Percentiles rank a stretch among this genome's conserved stretches.
These are phyloP conservation scores for Drosophila sechellia DNA, from an alignment of 1,140 invertebrate species.

Conservation along the genomic window DNA sequence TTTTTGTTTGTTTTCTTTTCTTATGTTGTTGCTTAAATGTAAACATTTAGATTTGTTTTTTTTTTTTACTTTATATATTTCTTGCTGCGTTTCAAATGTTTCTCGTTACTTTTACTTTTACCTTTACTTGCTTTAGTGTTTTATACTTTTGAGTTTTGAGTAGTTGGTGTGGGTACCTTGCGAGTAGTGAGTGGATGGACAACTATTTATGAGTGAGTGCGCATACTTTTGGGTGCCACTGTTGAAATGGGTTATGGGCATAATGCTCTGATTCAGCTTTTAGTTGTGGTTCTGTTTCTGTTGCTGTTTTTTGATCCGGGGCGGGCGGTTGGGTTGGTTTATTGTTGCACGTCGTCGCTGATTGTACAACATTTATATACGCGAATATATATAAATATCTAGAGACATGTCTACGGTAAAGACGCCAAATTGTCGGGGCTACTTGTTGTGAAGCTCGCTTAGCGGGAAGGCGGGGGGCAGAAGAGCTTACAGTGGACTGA, in stretches of 20 bases:
- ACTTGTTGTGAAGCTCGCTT: slow-evolving; percentile 50
- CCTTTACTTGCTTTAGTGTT: slow-evolving; percentile 42
- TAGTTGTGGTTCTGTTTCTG: slow-evolving; percentile 16
- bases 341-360: slow-evolving; percentile 80
- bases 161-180: slow-evolving; percentile 63
- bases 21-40: slow-evolving; percentile 65
- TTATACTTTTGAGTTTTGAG: slow-evolving; percentile 60
- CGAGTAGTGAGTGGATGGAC: slow-evolving; percentile 38
- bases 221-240: slow-evolving; percentile 68
- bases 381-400: slow-evolving; percentile 55
- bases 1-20: slow-evolving; percentile 41
- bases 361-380: slow-evolving; percentile 80
- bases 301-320: background rate
- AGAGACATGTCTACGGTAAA: slow-evolving; percentile 59
- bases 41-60: slow-evolving; percentile 71
- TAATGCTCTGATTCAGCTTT: slow-evolving; percentile 29
- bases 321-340: slow-evolving; percentile 41
- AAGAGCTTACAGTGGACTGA: slow-evolving; percentile 1
- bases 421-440: slow-evolving; percentile 68
- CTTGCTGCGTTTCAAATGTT: slow-evolving; percentile 61
- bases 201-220: slow-evolving; percentile 53
- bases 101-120: slow-evolving; percentile 21
- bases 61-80: slow-evolving; percentile 61
- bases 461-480: slow-evolving; percentile 17
- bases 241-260: slow-evolving; percentile 45